Evolutionary conservation across 1,140 invertebrate genomes (phyloP), one percentile per base, ranked within the genome.

Genomic region (Ericerus pela): DNA sequence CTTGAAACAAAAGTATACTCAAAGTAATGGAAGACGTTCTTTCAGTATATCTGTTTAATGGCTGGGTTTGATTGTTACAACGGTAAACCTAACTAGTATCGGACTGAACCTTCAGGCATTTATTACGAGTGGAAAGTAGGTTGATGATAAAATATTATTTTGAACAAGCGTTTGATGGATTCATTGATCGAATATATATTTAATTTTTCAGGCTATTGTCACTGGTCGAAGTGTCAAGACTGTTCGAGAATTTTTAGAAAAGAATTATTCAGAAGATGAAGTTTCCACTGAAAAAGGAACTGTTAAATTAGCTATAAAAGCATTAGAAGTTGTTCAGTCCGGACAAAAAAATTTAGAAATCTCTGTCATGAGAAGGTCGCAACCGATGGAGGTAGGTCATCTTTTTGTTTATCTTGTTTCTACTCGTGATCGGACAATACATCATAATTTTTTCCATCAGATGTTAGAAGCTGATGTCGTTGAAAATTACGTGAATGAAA

Each of bases 91-190:
- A 91, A 95, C 71, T 73, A 99, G 20, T 99, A 96, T 73, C 95
- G 98, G 74, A 98, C 96, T 20, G 96, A 99, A 70, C 96, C 96
- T 10, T 98, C 95, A 59, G 95, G 96, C 51, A 96, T 96, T 65
- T 98, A 96, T 69, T 95, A 96, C 69, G 95, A 98, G 72, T 98
- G 94, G 88, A 94, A 95, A n/a, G n/a, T n/a, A n/a, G n/a, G n/a
- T n/a, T n/a, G n/a, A n/a, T n/a, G n/a, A n/a, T n/a, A n/a, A n/a
- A n/a, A n/a, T n/a, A n/a, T n/a, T n/a, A n/a, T n/a, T n/a, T n/a
- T n/a, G n/a, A n/a, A n/a, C n/a, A n/a, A n/a, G n/a, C n/a, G n/a
- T n/a, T n/a, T n/a, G n/a, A n/a, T n/a, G n/a, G n/a, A n/a, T n/a
- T n/a, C n/a, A n/a, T n/a, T n/a, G n/a, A n/a, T n/a, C n/a, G n/a